A percentile compares a stretch with the other conserved stretches of the same genome.
Evolutionary conservation across 2,113 vertebrate species (phyloP).

Genomic region (Phyllostomus hastatus): DNA sequence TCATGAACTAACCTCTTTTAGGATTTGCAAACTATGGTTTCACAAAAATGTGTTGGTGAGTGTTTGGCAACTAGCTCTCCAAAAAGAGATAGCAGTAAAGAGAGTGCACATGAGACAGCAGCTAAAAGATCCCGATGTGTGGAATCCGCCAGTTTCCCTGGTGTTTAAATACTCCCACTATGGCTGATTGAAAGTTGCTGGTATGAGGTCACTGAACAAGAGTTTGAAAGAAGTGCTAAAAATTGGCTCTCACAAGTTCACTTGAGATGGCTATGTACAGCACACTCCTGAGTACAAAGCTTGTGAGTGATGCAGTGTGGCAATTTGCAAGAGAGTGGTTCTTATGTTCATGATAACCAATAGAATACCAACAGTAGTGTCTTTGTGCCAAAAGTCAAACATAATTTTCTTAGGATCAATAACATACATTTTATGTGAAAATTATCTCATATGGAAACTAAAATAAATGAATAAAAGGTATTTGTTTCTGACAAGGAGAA

Average conservation of each 20-base stretch:
- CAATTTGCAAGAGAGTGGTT: neutral
- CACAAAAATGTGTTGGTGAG: neutral
- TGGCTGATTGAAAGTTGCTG: neutral
- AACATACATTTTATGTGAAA: neutral
- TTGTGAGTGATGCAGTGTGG: neutral
- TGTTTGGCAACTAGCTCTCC: neutral
- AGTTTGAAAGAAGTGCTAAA: neutral
- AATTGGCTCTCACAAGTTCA: neutral
- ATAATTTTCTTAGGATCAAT: neutral
- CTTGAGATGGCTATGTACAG: neutral
- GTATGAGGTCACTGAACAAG: neutral
- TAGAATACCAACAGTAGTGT: neutral
- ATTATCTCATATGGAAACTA: neutral
- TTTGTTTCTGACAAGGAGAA: slow-evolving; percentile 22
- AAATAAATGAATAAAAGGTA: neutral
- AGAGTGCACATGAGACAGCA: neutral
- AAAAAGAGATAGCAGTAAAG: neutral
- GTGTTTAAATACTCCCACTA: neutral
- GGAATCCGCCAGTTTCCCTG: neutral
- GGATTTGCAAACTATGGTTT: neutral
- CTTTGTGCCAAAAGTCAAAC: neutral
- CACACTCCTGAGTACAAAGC: neutral
- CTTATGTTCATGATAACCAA: neutral
- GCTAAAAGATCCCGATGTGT: neutral
- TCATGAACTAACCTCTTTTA: neutral